Evolutionary conservation across 2,888 invertebrate genomes (phyloP).

Genomic region (Leucophora obtusa): DNA sequence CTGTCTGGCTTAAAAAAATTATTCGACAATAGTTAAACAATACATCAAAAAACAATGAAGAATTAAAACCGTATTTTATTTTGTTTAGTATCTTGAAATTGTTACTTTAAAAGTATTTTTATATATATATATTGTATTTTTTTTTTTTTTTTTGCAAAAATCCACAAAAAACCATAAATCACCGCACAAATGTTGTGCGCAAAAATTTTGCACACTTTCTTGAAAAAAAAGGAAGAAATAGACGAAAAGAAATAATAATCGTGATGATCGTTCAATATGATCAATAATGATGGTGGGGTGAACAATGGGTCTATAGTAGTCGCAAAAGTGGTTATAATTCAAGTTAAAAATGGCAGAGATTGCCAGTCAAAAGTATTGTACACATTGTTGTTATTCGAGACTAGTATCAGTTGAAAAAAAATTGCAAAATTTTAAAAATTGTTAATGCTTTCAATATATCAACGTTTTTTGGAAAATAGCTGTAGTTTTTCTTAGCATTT

Average conservation of each 20-base stretch:
- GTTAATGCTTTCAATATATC: too few relatives aligned
- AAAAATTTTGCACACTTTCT: conserved; percentile 61
- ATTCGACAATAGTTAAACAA: conserved; percentile 47
- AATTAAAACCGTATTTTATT: conserved; percentile 38
- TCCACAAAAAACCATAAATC: conserved; percentile 51
- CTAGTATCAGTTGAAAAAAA: too few relatives aligned
- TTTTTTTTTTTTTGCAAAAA: conserved; percentile 15
- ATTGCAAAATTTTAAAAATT: too few relatives aligned
- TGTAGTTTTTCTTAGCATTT: too few relatives aligned
- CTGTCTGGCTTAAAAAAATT: conserved; percentile 10
- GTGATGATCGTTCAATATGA: conserved; percentile 45
- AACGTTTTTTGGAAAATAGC: too few relatives aligned
- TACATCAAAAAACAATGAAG: conserved; percentile 48
- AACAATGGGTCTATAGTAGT: background rate
- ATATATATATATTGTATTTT: background rate
- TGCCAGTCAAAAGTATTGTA: too few relatives aligned
- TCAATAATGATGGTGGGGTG: conserved; percentile 28
- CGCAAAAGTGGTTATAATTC: background rate
- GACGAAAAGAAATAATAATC: conserved; percentile 42
- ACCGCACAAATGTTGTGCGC: conserved; percentile 48
- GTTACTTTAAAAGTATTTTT: conserved; percentile 11
- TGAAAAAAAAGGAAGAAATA: conserved; percentile 30
- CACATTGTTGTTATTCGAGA: too few relatives aligned
- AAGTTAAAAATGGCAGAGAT: background rate
- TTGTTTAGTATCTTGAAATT: conserved; percentile 5